Evolutionary conservation across 2,113 vertebrate species (phyloP).

Genomic region (Drymodes brunneopygia): DNA sequence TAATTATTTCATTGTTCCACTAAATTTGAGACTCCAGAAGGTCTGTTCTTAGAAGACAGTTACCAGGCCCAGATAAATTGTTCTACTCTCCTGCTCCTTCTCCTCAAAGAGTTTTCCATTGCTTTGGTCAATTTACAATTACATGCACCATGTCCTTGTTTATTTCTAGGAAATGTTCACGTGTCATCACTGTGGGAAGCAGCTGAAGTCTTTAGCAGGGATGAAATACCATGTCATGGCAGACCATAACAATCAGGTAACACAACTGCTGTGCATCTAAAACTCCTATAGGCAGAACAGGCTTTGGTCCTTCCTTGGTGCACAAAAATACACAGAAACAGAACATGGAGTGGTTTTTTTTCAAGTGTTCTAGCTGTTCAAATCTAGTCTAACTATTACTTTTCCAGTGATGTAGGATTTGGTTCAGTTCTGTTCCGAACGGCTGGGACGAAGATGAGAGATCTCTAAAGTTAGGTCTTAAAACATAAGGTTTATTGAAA

Average conservation of each 20-base stretch:
- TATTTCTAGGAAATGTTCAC: conserved; percentile 82
- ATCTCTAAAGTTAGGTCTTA: too few relatives aligned
- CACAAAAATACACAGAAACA: neutral
- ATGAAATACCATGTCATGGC: conserved; percentile 98
- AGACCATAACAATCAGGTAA: conserved; percentile 91
- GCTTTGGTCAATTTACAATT: neutral
- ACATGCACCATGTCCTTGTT: neutral
- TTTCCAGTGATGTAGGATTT: too few relatives aligned
- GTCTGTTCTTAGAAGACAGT: neutral
- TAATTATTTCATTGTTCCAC: neutral
- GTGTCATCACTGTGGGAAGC: conserved; percentile 91
- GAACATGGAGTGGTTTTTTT: neutral
- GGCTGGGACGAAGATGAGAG: too few relatives aligned
- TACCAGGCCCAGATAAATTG: neutral
- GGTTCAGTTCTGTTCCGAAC: too few relatives aligned
- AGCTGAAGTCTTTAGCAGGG: conserved; percentile 89
- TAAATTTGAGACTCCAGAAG: neutral
- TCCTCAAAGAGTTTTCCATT: neutral
- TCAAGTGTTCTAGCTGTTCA: neutral
- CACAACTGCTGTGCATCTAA: neutral
- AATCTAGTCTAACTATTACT: neutral
- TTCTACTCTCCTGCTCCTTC: neutral
- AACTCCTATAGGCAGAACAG: neutral
- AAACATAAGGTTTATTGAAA: too few relatives aligned
- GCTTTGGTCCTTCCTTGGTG: neutral